Base-by-base conservation (phyloP, 2,888 invertebrate genomes). In the Cecidostiba fungosa region DNA sequence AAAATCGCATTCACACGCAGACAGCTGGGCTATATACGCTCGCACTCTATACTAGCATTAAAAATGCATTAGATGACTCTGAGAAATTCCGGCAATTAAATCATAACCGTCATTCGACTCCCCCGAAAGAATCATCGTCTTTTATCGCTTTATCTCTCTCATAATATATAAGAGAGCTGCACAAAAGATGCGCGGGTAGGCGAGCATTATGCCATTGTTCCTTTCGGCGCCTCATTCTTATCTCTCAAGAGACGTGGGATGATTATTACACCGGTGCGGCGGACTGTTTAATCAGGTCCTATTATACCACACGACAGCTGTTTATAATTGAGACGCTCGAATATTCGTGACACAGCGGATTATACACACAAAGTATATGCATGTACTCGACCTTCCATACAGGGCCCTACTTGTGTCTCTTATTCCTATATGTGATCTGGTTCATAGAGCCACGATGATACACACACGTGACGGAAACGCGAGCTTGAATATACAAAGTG, bases 311-410 rank as follows among this genome's bases (percentile, higher is more conserved):
- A 29, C 29, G 80, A 80, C 76, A 12, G 74, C 66, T 39, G 36
- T 84, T 80, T 84, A n/a, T n/a, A 84, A 84, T 84, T 76, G 80
- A 74, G 84, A 84, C 79, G 23, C 82, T 36, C 50, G 77, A 62
- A 62, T 39, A 43, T 73, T 66, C 29, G 39, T 82, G 76, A 77
- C 77, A 43, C 82, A 70, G 69, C 82, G 70, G 23, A 70, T 54
- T 4, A 69, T 39, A 54, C 69, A 54, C 69, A 69, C 54, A 70
- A 69, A 14, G 43, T 8, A 26, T 10, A 10, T 1, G 43, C 12
- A 43, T 43, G 43, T 10, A 43, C 43, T 43, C 43, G 43, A 43
- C 43, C 43, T 43, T 43, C 43, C 43, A n/a, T n/a, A 8, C 39
- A 2, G 43, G 43, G 43, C 43, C 43, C 43, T 43, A 43, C 43